Evolutionary conservation across 2,797 vertebrate genomes (phyloP), one percentile per base, ranked within the genome.

Genomic region (Ptychadena robeensis): DNA sequence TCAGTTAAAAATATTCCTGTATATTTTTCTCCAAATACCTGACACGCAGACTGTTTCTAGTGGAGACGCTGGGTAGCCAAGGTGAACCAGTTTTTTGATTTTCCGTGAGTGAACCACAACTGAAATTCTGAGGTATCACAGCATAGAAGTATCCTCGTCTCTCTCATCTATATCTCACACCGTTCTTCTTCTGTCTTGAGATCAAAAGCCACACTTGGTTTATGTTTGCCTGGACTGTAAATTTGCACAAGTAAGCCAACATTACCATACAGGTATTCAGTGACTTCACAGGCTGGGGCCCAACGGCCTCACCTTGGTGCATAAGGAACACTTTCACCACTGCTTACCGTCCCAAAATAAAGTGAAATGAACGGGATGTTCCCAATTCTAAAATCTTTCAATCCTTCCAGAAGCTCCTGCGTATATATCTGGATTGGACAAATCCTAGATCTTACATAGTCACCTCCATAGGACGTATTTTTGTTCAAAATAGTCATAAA

Each of bases 341-440:
- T 9, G 77, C 74, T 0, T 32, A 9, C 88, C 88, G 3, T 83
- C 81, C 88, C 87, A 87, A 82, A 90, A 87, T 14, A 87, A 66
- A 18, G 82, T 87, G 66, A 89, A 87, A 82, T 86, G 85, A 37
- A 88, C 72, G 2, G 89, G 82, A n/a, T 88, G 88, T 27, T 81
- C 87, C 10, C 88, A 86, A 0, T 88, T 88, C 64, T 82, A 40
- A 28, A 85, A 86, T 48, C 90, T 88, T 0, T 80, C 81, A 67
- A 87, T 86, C 0, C 44, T 79, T 27, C 86, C 89, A 0, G 86
- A 85, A 9, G 88, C 86, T 0, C 83, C 82, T 0, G 87, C 88
- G 5, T 81, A 22, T 11, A 88, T 76, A 10, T 15, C 4, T 28
- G 76, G 38, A 4, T 87, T 86, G n/a, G n/a, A 85, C n/a, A n/a